Evolutionary conservation across 2,113 vertebrate genomes (phyloP).

Genomic region (Phalacrocorax brasilianus): DNA sequence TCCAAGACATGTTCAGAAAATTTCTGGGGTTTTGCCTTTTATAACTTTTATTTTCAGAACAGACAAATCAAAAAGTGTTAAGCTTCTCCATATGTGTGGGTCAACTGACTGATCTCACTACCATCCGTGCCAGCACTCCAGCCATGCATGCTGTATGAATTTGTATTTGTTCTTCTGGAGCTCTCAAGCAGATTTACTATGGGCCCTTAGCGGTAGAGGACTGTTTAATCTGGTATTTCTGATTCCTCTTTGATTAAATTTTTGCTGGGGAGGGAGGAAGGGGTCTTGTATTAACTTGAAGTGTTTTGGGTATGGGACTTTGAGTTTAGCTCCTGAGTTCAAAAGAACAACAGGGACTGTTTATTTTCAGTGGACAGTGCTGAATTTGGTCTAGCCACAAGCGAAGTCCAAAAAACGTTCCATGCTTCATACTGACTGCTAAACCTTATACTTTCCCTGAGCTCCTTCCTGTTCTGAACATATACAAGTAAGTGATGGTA

Average conservation of each 20-base stretch:
- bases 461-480: neutral
- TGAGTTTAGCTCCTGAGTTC: neutral
- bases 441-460: neutral
- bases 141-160: neutral
- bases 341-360: neutral
- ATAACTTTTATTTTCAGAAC: neutral
- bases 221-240: neutral
- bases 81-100: neutral
- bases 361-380: neutral
- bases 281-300: neutral
- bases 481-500: neutral
- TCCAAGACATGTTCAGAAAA: neutral
- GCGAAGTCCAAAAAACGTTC: neutral
- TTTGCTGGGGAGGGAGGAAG: neutral
- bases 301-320: neutral
- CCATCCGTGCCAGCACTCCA: neutral
- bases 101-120: neutral
- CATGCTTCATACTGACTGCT: neutral
- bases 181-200: neutral
- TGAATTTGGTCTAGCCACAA: neutral
- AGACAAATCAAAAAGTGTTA: neutral
- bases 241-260: neutral
- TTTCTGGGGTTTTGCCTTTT: rapidly evolving
- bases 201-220: neutral
- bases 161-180: neutral